Conservation (phyloP, 2,888 invertebrate species). For the Aspidiotus rigidus region DNA sequence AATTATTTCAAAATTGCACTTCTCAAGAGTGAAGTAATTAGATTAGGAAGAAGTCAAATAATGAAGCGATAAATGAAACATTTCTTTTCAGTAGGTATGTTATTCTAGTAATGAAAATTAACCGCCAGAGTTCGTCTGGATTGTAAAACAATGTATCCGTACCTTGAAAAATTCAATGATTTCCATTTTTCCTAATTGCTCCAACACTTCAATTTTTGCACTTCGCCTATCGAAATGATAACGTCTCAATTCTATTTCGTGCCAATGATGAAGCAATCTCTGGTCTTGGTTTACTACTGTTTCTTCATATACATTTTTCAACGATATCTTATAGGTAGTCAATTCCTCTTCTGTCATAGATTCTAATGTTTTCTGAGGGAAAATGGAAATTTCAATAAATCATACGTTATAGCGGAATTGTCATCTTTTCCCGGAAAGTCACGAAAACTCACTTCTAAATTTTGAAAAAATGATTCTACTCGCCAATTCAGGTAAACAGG, state of each 20-base stretch:
- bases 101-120: too few species aligned
- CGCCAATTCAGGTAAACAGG: conserved; percentile 75
- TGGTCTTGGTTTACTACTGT: conserved; percentile 61
- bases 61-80: too few species aligned
- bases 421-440: neutral
- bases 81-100: too few species aligned
- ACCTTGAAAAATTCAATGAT: conserved; percentile 73
- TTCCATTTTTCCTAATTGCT: conserved; percentile 68
- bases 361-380: conserved; percentile 54
- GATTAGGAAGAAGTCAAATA: too few species aligned
- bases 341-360: conserved; percentile 74
- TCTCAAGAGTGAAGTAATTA: too few species aligned
- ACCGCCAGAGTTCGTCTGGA: too few species aligned
- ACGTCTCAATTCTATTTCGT: conserved; percentile 69
- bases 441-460: conserved; percentile 54
- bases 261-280: conserved; percentile 55
- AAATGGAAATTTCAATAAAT: neutral
- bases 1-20: too few species aligned
- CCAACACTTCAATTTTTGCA: conserved; percentile 72
- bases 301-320: conserved; percentile 85
- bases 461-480: conserved; percentile 77
- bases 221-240: conserved; percentile 86
- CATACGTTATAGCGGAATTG: neutral
- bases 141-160: conserved; percentile 36
- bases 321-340: conserved; percentile 67